phyloP scores from a whole-genome alignment of 1,140 invertebrate species.

The Vanessa atalanta region DNA sequence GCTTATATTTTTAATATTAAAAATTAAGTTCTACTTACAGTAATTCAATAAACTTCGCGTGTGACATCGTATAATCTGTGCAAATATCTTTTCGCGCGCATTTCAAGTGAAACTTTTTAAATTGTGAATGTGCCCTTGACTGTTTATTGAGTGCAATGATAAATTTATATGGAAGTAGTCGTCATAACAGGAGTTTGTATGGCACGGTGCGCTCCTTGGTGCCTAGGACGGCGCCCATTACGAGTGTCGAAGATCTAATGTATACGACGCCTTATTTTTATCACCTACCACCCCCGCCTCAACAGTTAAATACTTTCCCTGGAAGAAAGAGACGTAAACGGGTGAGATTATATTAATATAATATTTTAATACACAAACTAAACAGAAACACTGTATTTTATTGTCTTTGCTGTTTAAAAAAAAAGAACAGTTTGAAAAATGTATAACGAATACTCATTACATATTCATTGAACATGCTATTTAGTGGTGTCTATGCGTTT shows the following conservation, averaged over 20 bases:
- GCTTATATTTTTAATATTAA: slow-evolving; percentile 70
- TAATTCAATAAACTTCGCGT: slow-evolving; percentile 28
- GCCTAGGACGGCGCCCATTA: slow-evolving; percentile 56
- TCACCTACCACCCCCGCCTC: slow-evolving; percentile 69
- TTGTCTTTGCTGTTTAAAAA: not conserved
- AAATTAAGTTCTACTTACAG: slow-evolving; percentile 70
- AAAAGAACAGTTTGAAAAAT: not conserved
- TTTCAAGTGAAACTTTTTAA: slow-evolving; percentile 44
- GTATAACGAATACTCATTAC: slow-evolving; percentile 14
- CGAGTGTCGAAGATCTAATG: slow-evolving; percentile 61
- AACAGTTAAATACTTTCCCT: slow-evolving; percentile 71
- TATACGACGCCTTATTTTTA: slow-evolving; percentile 71
- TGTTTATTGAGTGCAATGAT: slow-evolving; percentile 53
- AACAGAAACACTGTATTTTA: too few species aligned
- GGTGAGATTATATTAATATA: slow-evolving; percentile 44
- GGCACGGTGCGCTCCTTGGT: slow-evolving; percentile 72
- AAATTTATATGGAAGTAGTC: slow-evolving; percentile 62
- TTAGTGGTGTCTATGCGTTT: slow-evolving; percentile 39
- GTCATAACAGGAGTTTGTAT: slow-evolving; percentile 63
- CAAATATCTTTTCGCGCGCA: slow-evolving; percentile 46
- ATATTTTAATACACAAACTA: too few species aligned
- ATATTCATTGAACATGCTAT: slow-evolving; percentile 26
- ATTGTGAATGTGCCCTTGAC: slow-evolving; percentile 43
- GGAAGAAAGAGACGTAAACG: slow-evolving; percentile 71
- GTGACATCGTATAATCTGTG: slow-evolving; percentile 41